phyloP scores from a whole-genome alignment of 2,888 invertebrate species.

The Epinotia brunnichana region DNA sequence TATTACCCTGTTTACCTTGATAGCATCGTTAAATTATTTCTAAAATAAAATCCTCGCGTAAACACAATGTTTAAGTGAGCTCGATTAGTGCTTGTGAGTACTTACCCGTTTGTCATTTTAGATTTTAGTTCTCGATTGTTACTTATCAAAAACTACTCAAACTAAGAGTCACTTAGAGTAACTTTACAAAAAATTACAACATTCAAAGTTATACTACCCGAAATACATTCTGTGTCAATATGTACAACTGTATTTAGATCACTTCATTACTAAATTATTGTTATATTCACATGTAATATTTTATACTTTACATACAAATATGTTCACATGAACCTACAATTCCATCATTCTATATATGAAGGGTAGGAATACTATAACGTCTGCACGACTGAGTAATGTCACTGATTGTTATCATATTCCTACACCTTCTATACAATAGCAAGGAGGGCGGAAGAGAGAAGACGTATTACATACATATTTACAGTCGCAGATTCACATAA shows the following conservation, averaged over 20 bases:
- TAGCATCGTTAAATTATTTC: conserved; percentile 34
- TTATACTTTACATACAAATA: conserved; percentile 60
- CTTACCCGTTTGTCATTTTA: conserved; percentile 69
- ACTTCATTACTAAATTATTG: conserved; percentile 74
- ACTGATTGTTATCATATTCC: conserved; percentile 53
- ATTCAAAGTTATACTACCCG: conserved; percentile 65
- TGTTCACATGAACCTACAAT: conserved; percentile 68
- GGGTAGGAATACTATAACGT: conserved; percentile 48
- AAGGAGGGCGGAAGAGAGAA: conserved; percentile 58
- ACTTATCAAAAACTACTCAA: conserved; percentile 83
- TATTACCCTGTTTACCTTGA: conserved; percentile 80
- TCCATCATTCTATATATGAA: conserved; percentile 58
- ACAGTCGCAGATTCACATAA: conserved; percentile 56
- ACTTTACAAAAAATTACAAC: conserved; percentile 80
- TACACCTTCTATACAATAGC: conserved; percentile 53
- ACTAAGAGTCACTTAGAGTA: conserved; percentile 74
- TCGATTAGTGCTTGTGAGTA: conserved; percentile 52
- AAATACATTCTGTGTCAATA: conserved; percentile 71
- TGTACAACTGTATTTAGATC: conserved; percentile 66
- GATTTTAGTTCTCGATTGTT: conserved; percentile 70
- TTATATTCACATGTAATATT: conserved; percentile 71
- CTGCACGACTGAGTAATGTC: background rate
- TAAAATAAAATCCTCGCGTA: background rate
- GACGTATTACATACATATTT: conserved; percentile 54
- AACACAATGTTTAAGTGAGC: background rate